Evolutionary conservation across 2,888 invertebrate genomes (phyloP).

Genomic region (Phymatocera aterrima): DNA sequence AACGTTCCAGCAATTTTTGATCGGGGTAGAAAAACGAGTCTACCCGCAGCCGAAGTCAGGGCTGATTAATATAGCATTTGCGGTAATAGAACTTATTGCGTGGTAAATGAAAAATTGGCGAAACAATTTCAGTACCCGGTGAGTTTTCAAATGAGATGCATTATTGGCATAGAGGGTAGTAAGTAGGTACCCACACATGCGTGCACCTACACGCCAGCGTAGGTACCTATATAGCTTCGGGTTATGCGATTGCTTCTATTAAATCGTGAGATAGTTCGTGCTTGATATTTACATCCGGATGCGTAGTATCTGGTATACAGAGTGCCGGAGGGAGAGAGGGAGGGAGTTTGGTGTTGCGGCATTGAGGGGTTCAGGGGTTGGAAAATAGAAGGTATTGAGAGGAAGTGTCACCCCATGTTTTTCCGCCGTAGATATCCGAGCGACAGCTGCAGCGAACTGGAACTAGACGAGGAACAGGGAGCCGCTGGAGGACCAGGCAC

Average conservation of each 20-base stretch:
- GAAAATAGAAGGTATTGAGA: neutral
- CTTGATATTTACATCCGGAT: conserved; percentile 3
- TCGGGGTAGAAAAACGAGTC: no score
- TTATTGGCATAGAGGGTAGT: no score
- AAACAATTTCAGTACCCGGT: no score
- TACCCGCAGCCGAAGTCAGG: no score
- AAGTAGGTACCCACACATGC: no score
- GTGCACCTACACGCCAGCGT: neutral
- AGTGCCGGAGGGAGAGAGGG: neutral
- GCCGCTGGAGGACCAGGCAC: neutral
- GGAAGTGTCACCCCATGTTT: conserved; percentile 31
- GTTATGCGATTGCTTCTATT: neutral
- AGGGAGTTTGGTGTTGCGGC: no score
- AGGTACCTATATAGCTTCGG: neutral
- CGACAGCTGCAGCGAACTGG: conserved; percentile 47
- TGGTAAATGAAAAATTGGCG: no score
- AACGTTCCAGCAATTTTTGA: no score
- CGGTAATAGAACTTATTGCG: no score
- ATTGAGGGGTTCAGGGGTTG: no score
- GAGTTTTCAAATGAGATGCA: no score
- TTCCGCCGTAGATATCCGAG: conserved; percentile 40
- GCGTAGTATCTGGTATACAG: neutral
- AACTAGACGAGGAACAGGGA: conserved; percentile 30
- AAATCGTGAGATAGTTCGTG: neutral
- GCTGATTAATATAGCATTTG: no score